phyloP scores from a whole-genome alignment of 2,888 invertebrate genomes.

The Ochropleura leucogaster region DNA sequence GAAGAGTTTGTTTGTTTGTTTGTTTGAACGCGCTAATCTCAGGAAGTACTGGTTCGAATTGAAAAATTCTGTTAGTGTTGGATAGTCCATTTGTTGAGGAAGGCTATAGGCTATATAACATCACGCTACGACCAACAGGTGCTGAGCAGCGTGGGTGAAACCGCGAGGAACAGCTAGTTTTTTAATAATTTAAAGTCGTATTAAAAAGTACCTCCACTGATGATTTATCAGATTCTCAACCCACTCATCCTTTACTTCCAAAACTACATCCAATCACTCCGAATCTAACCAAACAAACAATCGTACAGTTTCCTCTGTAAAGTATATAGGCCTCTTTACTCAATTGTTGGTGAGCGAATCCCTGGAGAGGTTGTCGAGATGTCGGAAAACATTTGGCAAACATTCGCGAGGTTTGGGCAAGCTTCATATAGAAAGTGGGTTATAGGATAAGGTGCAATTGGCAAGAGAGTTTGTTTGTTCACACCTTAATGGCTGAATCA shows the following conservation, averaged over 20 bases:
- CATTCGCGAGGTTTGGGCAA: constrained; percentile 11
- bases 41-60: too few relatives aligned
- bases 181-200: background rate
- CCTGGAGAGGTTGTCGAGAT: constrained; percentile 31
- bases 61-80: too few relatives aligned
- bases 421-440: background rate
- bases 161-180: too few relatives aligned
- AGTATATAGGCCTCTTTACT: constrained; percentile 33
- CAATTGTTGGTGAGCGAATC: constrained; percentile 46
- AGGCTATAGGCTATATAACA: too few relatives aligned
- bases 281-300: constrained; percentile 28
- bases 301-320: background rate
- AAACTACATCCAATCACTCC: background rate
- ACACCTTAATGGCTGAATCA: too few relatives aligned
- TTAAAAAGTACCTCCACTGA: background rate
- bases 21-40: too few relatives aligned
- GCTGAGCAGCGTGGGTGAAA: too few relatives aligned
- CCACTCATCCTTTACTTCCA: background rate
- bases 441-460: background rate
- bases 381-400: constrained; percentile 47
- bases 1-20: too few relatives aligned
- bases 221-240: background rate
- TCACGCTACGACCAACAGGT: too few relatives aligned
- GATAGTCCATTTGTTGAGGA: too few relatives aligned
- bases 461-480: too few relatives aligned